These are phyloP conservation scores for Todiramphus chloris DNA, from an alignment of 2,113 vertebrate species.

Conservation along the genomic window DNA sequence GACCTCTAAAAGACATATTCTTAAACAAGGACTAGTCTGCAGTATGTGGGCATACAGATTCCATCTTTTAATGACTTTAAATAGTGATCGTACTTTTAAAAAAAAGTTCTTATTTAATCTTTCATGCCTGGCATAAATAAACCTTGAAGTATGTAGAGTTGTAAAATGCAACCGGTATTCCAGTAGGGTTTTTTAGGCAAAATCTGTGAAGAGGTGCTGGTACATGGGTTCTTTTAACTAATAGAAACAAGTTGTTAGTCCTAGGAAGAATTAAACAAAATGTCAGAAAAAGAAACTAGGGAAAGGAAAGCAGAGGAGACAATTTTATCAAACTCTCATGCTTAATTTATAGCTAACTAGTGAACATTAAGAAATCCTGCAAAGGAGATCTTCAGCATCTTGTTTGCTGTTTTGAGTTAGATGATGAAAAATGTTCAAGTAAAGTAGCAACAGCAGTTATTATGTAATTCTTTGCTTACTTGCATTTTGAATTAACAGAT, in stretches of 20 bases:
- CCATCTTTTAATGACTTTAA: background rate
- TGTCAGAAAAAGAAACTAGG: background rate
- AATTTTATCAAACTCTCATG: background rate
- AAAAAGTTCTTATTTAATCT: background rate
- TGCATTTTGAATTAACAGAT: background rate
- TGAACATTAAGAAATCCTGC: background rate
- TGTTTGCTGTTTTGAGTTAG: background rate
- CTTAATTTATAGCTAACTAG: background rate
- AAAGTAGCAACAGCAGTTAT: background rate
- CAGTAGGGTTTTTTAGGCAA: background rate
- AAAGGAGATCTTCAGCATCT: background rate
- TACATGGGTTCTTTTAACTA: background rate
- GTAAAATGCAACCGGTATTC: background rate
- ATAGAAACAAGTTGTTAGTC: background rate
- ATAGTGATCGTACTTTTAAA: background rate
- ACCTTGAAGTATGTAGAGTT: background rate
- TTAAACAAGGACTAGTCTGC: background rate
- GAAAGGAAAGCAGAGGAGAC: background rate
- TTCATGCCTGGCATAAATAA: background rate
- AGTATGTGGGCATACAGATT: background rate
- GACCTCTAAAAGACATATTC: background rate
- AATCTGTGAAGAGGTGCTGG: background rate
- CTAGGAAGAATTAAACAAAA: background rate
- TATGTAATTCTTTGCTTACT: background rate
- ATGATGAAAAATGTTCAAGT: background rate